Evolutionary conservation across 2,113 vertebrate genomes (phyloP).

Genomic region (Eolophus roseicapilla): DNA sequence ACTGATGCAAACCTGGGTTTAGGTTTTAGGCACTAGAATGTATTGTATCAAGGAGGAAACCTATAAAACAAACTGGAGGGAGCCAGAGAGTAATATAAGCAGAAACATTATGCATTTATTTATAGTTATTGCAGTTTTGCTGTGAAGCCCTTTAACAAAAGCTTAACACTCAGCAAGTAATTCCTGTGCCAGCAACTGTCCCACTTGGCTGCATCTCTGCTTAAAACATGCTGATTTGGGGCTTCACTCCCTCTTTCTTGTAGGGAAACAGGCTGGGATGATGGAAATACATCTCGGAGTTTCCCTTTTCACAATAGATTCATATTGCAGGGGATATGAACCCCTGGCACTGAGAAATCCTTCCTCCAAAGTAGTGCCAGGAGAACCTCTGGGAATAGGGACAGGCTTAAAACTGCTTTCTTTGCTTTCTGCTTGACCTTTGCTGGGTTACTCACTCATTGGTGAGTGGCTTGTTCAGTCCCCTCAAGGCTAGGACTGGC

Average conservation of each 20-base stretch:
- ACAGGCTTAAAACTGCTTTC: background rate
- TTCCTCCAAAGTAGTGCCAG: background rate
- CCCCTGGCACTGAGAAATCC: background rate
- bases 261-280: background rate
- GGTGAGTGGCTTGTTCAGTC: background rate
- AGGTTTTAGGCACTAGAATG: background rate
- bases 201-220: background rate
- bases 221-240: background rate
- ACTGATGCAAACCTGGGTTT: background rate
- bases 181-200: background rate
- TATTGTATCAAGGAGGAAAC: background rate
- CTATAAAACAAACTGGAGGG: background rate
- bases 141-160: background rate
- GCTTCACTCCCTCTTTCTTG: background rate
- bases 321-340: background rate
- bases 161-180: background rate
- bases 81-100: background rate
- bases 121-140: background rate
- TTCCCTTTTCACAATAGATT: background rate
- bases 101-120: background rate
- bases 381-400: background rate
- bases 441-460: background rate
- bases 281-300: background rate
- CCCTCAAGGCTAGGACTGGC: background rate
- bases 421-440: background rate